phyloP scores from a whole-genome alignment of 2,888 invertebrate species.

The Drosophila helvetica region DNA sequence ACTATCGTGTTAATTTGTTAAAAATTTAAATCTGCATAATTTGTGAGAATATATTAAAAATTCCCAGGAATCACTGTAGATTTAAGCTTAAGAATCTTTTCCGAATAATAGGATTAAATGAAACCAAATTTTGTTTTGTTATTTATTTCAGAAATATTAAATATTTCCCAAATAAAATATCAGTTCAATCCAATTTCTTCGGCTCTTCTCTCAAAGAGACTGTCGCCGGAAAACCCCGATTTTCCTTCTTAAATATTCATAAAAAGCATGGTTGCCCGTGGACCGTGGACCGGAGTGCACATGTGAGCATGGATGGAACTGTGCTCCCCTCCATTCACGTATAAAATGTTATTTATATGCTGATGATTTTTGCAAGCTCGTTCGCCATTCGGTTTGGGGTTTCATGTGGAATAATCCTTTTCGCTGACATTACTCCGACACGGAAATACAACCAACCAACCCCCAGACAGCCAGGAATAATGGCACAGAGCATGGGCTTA shows the following conservation, averaged over 20 bases:
- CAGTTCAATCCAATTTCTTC: too few relatives aligned
- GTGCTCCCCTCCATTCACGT: conserved; percentile 1
- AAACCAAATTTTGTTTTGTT: too few relatives aligned
- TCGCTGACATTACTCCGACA: conserved; percentile 12
- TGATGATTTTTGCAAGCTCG: conserved; percentile 18
- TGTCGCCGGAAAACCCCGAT: too few relatives aligned
- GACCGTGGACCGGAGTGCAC: conserved; percentile 5
- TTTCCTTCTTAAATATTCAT: conserved; percentile 30
- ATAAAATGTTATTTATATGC: conserved; percentile 45
- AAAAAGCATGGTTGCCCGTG: conserved; percentile 1
- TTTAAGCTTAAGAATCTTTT: too few relatives aligned
- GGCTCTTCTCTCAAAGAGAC: background rate
- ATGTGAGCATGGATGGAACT: conserved; percentile 2
- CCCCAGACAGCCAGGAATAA: background rate
- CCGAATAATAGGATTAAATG: too few relatives aligned
- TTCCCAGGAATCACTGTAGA: too few relatives aligned
- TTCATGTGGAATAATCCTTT: conserved; percentile 35
- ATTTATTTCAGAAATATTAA: too few relatives aligned
- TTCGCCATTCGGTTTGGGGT: background rate
- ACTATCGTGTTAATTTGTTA: background rate
- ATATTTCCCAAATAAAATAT: too few relatives aligned
- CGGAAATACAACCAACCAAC: background rate
- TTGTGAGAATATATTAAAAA: too few relatives aligned
- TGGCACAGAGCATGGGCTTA: conserved; percentile 19
- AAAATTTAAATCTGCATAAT: background rate